These are phyloP conservation scores for Eurytoma californica DNA, from an alignment of 2,888 invertebrate genomes.

Conservation along the genomic window DNA sequence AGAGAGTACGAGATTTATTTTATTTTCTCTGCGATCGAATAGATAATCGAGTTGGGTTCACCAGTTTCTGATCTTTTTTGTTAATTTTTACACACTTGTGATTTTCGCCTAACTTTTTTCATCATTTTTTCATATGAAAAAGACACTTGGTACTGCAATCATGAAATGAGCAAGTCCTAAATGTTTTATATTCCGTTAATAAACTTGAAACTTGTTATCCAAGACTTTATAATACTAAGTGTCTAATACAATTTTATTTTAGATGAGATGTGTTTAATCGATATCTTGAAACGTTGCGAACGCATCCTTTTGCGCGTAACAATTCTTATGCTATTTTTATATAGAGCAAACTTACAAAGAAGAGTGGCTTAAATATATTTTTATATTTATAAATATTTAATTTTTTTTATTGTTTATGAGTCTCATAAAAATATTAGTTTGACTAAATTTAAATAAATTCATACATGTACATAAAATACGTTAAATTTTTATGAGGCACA, in stretches of 20 bases:
- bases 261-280: slow-evolving; percentile 23
- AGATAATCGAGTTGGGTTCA: not conserved
- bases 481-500: slow-evolving; percentile 29
- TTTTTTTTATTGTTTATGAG: too few relatives aligned
- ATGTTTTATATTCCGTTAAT: not conserved
- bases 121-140: not conserved
- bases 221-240: slow-evolving; percentile 8
- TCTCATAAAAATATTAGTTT: slow-evolving; percentile 22
- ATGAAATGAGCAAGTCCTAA: slow-evolving; percentile 25
- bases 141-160: slow-evolving; percentile 9
- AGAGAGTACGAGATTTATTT: slow-evolving; percentile 48
- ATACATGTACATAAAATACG: not conserved
- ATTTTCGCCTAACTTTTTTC: slow-evolving; percentile 25
- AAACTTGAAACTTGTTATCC: slow-evolving; percentile 52
- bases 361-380: slow-evolving; percentile 43
- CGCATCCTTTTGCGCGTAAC: slow-evolving; percentile 29
- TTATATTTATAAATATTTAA: not conserved
- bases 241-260: slow-evolving; percentile 11
- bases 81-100: slow-evolving; percentile 16
- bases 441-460: not conserved
- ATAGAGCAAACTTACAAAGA: slow-evolving; percentile 33
- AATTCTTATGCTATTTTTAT: slow-evolving; percentile 36
- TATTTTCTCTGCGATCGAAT: not conserved
- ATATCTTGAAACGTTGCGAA: slow-evolving; percentile 11
- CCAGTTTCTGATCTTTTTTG: slow-evolving; percentile 7